phyloP scores from a whole-genome alignment of 2,888 invertebrate genomes.

The Steinernema hermaphroditum region DNA sequence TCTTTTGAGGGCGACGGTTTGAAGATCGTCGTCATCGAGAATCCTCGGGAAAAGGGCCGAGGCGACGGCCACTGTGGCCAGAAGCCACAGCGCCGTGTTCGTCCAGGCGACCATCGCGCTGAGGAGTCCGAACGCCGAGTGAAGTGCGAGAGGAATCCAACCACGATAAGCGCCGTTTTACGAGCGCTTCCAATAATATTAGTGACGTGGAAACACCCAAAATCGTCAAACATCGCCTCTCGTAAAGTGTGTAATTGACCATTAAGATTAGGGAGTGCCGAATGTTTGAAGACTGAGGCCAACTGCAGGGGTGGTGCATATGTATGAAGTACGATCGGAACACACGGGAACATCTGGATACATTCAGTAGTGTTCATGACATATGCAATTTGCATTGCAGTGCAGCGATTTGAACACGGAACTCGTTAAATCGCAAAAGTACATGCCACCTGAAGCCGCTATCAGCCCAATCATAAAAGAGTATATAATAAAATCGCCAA shows the following conservation, averaged over 20 bases:
- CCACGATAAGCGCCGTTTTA: not conserved
- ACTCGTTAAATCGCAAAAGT: too few species aligned
- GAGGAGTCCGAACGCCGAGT: not conserved
- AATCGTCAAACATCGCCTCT: not conserved
- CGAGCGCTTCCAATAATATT: constrained; percentile 28
- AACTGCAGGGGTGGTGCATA: too few species aligned
- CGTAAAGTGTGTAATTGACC: constrained; percentile 8
- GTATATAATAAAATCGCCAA: too few species aligned
- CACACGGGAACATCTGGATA: too few species aligned
- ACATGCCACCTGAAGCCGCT: too few species aligned
- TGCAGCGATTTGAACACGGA: too few species aligned
- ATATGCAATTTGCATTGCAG: too few species aligned
- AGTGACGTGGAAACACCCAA: constrained; percentile 8
- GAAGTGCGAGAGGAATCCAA: not conserved
- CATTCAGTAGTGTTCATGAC: too few species aligned
- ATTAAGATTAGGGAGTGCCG: not conserved
- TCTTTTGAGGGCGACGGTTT: not conserved
- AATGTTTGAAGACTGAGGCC: not conserved
- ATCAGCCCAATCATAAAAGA: too few species aligned
- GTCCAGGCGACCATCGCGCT: constrained; percentile 24
- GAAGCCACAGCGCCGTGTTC: constrained; percentile 18
- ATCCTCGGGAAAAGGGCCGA: constrained; percentile 19
- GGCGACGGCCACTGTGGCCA: constrained; percentile 19
- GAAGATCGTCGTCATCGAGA: not conserved
- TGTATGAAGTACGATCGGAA: too few species aligned